A percentile compares a stretch with the other conserved stretches of the same genome.
phyloP scores from a whole-genome alignment of 2,113 vertebrate genomes.

The Eclectus roratus region DNA sequence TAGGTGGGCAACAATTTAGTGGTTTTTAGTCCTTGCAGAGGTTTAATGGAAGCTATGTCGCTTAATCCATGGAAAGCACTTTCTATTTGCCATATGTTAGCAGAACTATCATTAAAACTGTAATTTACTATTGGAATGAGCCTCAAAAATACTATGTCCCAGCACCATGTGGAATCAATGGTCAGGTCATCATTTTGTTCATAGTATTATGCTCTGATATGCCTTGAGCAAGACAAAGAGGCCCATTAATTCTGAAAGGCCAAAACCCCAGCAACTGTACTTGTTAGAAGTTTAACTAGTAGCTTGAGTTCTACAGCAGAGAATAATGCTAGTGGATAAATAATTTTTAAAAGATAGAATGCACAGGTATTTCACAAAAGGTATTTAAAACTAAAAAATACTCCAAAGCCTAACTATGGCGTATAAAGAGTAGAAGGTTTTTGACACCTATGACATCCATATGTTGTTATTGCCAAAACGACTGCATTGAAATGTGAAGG shows the following conservation, averaged over 20 bases:
- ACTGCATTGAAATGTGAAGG: slow-evolving; percentile 30
- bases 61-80: slow-evolving; percentile 48
- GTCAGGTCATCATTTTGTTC: slow-evolving; percentile 44
- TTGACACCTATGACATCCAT: slow-evolving; percentile 16
- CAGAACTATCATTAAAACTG: slow-evolving; percentile 49
- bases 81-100: slow-evolving; percentile 47
- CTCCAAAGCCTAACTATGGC: background rate
- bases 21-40: background rate
- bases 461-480: slow-evolving; percentile 7
- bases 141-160: slow-evolving; percentile 30
- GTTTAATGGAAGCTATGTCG: slow-evolving; percentile 45
- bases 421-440: slow-evolving; percentile 25
- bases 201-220: slow-evolving; percentile 3
- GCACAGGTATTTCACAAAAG: background rate
- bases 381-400: background rate
- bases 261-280: slow-evolving; percentile 8
- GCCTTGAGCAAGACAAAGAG: slow-evolving; percentile 24
- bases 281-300: background rate
- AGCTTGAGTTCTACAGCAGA: background rate
- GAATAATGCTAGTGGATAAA: background rate
- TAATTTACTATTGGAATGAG: slow-evolving; percentile 44
- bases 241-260: slow-evolving; percentile 51
- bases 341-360: background rate
- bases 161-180: slow-evolving; percentile 9
- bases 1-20: background rate